phyloP scores from a whole-genome alignment of 1,140 invertebrate genomes.

The Drosophila gunungcola region DNA sequence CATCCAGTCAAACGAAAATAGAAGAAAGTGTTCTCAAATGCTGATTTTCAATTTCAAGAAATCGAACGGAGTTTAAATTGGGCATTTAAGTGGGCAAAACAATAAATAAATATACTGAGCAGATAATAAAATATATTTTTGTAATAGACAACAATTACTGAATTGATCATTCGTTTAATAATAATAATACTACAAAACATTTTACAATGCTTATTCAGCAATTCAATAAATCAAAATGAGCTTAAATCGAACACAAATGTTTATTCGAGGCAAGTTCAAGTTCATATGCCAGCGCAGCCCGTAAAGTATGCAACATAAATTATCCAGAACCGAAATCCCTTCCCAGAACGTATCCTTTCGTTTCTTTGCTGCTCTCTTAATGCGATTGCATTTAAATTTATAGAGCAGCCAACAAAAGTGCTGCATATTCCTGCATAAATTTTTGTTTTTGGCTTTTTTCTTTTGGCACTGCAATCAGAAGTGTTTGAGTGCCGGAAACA shows the following conservation, averaged over 20 bases:
- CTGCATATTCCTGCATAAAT: slow-evolving; percentile 28
- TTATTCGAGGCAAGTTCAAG: slow-evolving; percentile 7
- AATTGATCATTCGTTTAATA: too few species aligned
- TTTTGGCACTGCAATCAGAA: slow-evolving; percentile 63
- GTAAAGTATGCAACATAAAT: slow-evolving; percentile 38
- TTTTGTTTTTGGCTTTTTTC: slow-evolving; percentile 1
- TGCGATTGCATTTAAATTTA: slow-evolving; percentile 72
- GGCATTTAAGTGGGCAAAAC: background rate
- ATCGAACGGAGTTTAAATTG: slow-evolving; percentile 7
- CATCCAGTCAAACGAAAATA: slow-evolving; percentile 41
- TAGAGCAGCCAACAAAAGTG: slow-evolving; percentile 50
- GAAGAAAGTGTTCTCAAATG: slow-evolving; percentile 19
- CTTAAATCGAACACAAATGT: background rate
- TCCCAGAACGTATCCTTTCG: slow-evolving; percentile 20
- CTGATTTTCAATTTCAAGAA: background rate
- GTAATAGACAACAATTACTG: too few species aligned
- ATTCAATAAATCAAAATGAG: background rate
- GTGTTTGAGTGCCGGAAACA: slow-evolving; percentile 79
- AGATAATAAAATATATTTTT: too few species aligned
- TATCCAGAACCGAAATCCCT: slow-evolving; percentile 22
- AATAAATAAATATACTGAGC: background rate
- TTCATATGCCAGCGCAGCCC: slow-evolving; percentile 7
- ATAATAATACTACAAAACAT: too few species aligned
- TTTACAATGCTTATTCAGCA: too few species aligned
- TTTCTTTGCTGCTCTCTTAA: slow-evolving; percentile 56